Percentiles rank a stretch among this genome's conserved stretches.
These are phyloP conservation scores for Coenonympha arcania DNA, from an alignment of 2,888 invertebrate species.

Conservation along the genomic window DNA sequence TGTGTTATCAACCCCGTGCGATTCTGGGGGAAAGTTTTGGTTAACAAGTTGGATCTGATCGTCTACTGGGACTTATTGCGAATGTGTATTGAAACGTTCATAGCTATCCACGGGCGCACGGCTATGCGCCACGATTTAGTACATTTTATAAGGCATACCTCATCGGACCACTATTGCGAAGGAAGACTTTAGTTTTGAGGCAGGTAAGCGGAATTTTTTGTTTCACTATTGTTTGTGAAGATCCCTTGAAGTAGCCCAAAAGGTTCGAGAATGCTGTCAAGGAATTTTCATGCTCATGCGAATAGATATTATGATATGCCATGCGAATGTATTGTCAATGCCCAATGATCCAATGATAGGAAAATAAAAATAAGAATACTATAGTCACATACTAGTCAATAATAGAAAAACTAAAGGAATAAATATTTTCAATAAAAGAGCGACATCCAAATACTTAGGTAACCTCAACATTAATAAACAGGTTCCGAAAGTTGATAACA, in stretches of 20 bases:
- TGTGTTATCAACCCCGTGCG: conserved; percentile 59
- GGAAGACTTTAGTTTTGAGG: conserved; percentile 61
- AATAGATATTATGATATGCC: neutral
- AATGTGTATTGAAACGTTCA: conserved; percentile 74
- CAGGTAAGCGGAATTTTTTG: conserved; percentile 19
- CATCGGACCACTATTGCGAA: conserved; percentile 86
- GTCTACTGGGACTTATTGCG: conserved; percentile 66
- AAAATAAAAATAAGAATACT: neutral
- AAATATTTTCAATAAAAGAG: too few relatives aligned
- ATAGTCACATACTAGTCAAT: too few relatives aligned
- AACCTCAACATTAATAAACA: too few relatives aligned
- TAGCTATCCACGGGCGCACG: conserved; percentile 77
- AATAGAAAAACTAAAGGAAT: too few relatives aligned
- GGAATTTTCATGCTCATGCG: neutral
- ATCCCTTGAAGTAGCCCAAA: neutral
- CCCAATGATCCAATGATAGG: neutral
- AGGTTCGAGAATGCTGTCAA: neutral
- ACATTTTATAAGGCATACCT: conserved; percentile 84
- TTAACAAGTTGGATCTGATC: conserved; percentile 56
- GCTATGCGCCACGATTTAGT: conserved; percentile 84
- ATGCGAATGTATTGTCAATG: neutral
- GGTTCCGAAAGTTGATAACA: too few relatives aligned
- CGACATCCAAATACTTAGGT: too few relatives aligned
- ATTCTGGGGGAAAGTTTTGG: conserved; percentile 64
- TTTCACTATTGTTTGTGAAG: neutral